Evolutionary conservation across 2,113 vertebrate species (phyloP), one percentile per base, ranked within the genome.

Genomic region (Python bivittatus): DNA sequence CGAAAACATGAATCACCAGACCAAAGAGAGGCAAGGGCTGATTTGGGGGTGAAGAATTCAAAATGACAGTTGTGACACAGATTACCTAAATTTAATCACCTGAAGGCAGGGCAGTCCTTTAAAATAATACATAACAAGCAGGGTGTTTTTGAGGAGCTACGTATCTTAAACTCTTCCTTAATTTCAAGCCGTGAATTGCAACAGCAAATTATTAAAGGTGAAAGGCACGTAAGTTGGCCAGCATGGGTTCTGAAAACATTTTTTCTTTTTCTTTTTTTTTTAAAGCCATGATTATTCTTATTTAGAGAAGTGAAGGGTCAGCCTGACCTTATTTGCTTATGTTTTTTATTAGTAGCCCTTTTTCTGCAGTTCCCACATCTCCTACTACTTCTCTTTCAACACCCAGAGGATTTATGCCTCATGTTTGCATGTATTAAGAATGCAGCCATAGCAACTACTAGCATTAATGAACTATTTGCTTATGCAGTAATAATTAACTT

Each of bases 401-500:
- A 98, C 98, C 98, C 98, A 98, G 98, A 98, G 98, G 98, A 98
- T 98, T 99, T 98, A 98, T 97, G 98, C 98, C 97, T 98, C 97
- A 97, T 97, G 98, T 99, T 97, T 98, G 98, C 98, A 98, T 98
- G 98, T 98, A 99, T 99, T 99, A 99, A 98, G 98, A 98, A 99
- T 98, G 98, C 99, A 99, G 98, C 98, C 99, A 98, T 98, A 99
- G 98, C 98, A 98, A 99, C 99, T 99, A 99, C 98, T 98, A 99
- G 99, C 99, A 99, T 99, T 99, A 99, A 99, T 99, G 98, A 99
- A 99, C 99, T 99, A 99, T 99, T 99, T 99, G 99, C 99, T 99
- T 99, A 99, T 99, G 99, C 99, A 99, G 99, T 99, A 99, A 99
- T 99, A 99, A 99, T 99, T 99, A 99, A 99, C 99, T 99, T 99